Evolutionary conservation across 2,113 vertebrate species (phyloP).

Genomic region (Cyprinodon tularosa): DNA sequence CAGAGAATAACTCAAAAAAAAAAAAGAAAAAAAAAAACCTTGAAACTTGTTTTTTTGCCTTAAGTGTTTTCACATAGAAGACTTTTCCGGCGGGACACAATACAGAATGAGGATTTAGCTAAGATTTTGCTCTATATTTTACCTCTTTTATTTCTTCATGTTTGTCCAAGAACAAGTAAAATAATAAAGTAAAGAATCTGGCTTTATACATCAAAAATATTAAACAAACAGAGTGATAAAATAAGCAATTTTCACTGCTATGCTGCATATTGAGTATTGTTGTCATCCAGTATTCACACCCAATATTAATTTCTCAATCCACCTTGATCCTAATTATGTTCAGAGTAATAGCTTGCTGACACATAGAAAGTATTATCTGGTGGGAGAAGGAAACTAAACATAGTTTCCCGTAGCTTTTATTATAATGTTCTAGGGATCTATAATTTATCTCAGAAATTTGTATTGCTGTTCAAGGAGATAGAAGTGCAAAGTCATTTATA

Average conservation of each 20-base stretch:
- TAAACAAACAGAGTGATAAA: constrained; percentile 48
- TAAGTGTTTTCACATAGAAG: constrained; percentile 8
- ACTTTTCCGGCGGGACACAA: constrained; percentile 16
- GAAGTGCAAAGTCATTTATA: constrained; percentile 36
- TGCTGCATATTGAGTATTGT: constrained; percentile 62
- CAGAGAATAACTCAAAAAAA: constrained; percentile 9
- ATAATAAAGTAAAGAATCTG: constrained; percentile 19
- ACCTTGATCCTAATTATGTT: constrained; percentile 70
- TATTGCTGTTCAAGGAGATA: constrained; percentile 36
- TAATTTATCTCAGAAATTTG: constrained; percentile 54
- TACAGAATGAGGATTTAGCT: not conserved
- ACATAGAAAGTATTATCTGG: constrained; percentile 39
- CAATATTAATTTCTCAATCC: constrained; percentile 57
- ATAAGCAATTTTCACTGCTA: constrained; percentile 63
- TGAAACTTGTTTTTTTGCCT: constrained; percentile 8
- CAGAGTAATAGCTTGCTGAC: constrained; percentile 67
- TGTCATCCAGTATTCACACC: constrained; percentile 31
- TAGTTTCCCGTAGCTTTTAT: constrained; percentile 54
- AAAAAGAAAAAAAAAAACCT: constrained; percentile 9
- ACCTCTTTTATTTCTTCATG: constrained; percentile 5
- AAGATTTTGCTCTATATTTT: constrained; percentile 12
- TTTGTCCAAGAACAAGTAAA: constrained; percentile 5
- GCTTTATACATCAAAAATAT: constrained; percentile 34
- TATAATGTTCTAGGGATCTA: constrained; percentile 40
- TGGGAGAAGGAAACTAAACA: constrained; percentile 49